Base-by-base conservation (phyloP, 1,140 invertebrate genomes). In the Heliconius hermathena region DNA sequence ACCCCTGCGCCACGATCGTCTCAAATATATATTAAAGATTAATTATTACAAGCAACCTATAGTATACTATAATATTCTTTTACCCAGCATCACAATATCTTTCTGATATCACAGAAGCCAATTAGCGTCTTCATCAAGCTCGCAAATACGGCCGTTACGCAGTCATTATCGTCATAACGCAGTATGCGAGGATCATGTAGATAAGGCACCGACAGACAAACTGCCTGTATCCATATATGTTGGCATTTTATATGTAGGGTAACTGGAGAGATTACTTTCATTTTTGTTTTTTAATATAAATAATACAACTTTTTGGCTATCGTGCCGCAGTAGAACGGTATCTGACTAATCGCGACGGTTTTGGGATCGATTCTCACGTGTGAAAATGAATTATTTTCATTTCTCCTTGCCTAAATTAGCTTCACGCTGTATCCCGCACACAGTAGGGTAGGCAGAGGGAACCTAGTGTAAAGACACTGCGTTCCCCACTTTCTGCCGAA, bases 111-210 rank as follows among this genome's bases (percentile, higher is more conserved):
- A n/a, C 60, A 66, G 26, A 66, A 66, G 13, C 52, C 57, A 78
- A 78, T 78, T 78, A 78, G n/a, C 33, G 33, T 54, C 77, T 73
- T 73, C 77, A 78, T 66, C 60, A 26, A n/a, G 71, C 41, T 46
- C 11, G 60, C 60, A 66, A 66, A 66, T 66, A 66, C 13, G 71
- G 33, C 52, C 71, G 13, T 78, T 73, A 73, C 57, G 52, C 11
- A 22, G 71, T 18, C 71, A 41, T 78, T 78, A 78, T 41, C 52
- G n/a, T 60, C 71, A 52, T 76, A 72, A 73, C n/a, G n/a, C 77
- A 60, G 77, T 74, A 74, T 74, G 1, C 54, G 41, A 78, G 71
- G 71, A 54, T 79, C 72, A 60, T 76, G 18, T 38, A 78, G 77
- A 79, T 79, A 74, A 79, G 54, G 18, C 60, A 66, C 26, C 18